phyloP scores from a whole-genome alignment of 2,888 invertebrate genomes.

The Zootermopsis nevadensis region DNA sequence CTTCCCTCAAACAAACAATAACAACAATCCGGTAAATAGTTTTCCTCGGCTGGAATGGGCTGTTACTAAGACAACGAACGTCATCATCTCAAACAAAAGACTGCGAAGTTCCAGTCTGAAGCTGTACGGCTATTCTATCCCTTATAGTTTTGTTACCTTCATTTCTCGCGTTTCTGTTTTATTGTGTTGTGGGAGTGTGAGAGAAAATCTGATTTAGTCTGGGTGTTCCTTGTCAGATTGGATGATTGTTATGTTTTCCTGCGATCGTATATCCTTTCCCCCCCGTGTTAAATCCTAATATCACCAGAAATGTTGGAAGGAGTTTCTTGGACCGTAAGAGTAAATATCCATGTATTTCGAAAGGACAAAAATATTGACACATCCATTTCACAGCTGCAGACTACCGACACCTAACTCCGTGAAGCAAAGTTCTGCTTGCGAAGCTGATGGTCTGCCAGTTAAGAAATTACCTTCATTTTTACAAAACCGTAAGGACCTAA shows the following conservation, averaged over 20 bases:
- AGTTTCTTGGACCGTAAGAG: background rate
- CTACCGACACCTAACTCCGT: too few relatives aligned
- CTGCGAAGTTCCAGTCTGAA: background rate
- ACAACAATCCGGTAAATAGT: conserved; percentile 17
- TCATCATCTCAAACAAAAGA: conserved; percentile 16
- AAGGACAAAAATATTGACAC: background rate
- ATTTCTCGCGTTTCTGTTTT: conserved; percentile 3
- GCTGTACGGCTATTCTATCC: background rate
- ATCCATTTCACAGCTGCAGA: too few relatives aligned
- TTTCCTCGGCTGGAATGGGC: conserved; percentile 9
- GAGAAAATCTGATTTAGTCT: conserved; percentile 25
- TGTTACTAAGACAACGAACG: conserved; percentile 17
- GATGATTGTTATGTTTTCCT: background rate
- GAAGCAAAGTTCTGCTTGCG: too few relatives aligned
- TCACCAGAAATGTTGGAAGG: background rate
- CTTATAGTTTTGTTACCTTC: background rate
- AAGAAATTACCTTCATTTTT: too few relatives aligned
- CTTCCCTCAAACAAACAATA: conserved; percentile 4
- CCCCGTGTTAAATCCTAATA: background rate
- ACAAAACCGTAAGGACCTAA: too few relatives aligned
- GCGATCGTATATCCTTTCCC: background rate
- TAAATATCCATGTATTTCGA: background rate
- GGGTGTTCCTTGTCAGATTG: conserved; percentile 23
- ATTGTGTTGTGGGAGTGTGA: conserved; percentile 2
- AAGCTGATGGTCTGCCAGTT: too few relatives aligned